Evolutionary conservation across 2,113 vertebrate genomes (phyloP), one percentile per base, ranked within the genome.

Genomic region (Apeltes quadracus): DNA sequence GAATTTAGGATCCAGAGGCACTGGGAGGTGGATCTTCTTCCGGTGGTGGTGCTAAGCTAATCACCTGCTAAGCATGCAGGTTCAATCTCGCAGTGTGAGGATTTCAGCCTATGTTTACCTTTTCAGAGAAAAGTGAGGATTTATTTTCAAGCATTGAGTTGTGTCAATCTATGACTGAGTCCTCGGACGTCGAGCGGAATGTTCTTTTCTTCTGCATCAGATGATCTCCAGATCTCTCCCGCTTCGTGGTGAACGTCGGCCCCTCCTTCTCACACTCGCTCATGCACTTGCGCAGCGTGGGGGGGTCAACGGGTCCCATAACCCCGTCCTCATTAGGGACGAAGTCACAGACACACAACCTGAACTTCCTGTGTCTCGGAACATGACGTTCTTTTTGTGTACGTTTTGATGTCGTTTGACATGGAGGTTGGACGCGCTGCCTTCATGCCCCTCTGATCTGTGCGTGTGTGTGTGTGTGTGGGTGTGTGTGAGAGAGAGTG

Each of bases 331-430:
- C 73, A 82, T 83, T 79, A 72, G 34, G 44, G 44, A 15, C 53
- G 22, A 38, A 14, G 7, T 1, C 61, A 53, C 32, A 44, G 56
- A 22, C 54, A 66, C 67, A 58, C 57, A 32, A 1, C n/a, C 36
- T 41, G 16, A 7, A 69, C 67, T 70, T 87, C 75, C 71, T 27
- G 15, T 29, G 81, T 69, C 69, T n/a, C 2, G 1, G 3, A 70
- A 62, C 69, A 65, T 64, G 23, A 65, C 46, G 20, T 72, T 68
- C 27, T 25, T 46, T 72, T 18, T 27, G 61, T 38, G 64, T 38
- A 48, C 32, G 32, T 34, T 2, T 29, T 73, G 72, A 85, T 82
- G 81, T 32, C 23, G 38, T 72, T 80, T 84, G 76, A 88, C 64
- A 58, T 38, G 61, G 32, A 39, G 63, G 63, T 72, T 36, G n/a